phyloP scores from a whole-genome alignment of 2,888 invertebrate genomes.

The Lacanobia wlatinum region DNA sequence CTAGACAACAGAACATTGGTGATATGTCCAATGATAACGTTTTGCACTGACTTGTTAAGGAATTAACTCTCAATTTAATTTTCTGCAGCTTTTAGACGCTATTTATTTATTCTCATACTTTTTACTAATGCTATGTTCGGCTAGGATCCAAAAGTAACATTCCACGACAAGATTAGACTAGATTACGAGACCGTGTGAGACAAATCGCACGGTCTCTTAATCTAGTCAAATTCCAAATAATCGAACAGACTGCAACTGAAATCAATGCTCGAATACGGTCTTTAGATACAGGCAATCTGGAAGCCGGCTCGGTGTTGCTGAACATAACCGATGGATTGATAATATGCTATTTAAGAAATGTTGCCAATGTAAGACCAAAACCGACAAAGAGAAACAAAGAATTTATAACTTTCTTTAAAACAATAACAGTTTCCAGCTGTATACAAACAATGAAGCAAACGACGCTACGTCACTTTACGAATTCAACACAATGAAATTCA shows the following conservation, averaged over 20 bases:
- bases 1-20: not conserved
- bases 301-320: not conserved
- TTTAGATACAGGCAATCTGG: not conserved
- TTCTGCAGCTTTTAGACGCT: not conserved
- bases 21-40: constrained; percentile 4
- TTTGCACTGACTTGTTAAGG: not conserved
- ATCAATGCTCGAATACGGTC: not conserved
- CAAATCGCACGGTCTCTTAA: not conserved
- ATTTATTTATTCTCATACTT: not conserved
- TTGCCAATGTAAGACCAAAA: not conserved
- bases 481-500: constrained; percentile 42
- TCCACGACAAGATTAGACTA: constrained; percentile 1
- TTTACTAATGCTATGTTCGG: not conserved
- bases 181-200: not conserved
- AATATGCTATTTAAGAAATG: not conserved
- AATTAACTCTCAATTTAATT: not conserved
- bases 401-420: constrained; percentile 28
- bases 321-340: not conserved
- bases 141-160: not conserved
- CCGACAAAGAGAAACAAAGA: constrained; percentile 19
- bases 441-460: constrained; percentile 34
- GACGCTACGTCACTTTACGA: constrained; percentile 25
- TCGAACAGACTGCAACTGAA: not conserved
- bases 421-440: constrained; percentile 41
- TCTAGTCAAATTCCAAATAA: constrained; percentile 3